These are phyloP conservation scores for Psococerastis gibbosa DNA, from an alignment of 2,888 invertebrate species.

Conservation along the genomic window DNA sequence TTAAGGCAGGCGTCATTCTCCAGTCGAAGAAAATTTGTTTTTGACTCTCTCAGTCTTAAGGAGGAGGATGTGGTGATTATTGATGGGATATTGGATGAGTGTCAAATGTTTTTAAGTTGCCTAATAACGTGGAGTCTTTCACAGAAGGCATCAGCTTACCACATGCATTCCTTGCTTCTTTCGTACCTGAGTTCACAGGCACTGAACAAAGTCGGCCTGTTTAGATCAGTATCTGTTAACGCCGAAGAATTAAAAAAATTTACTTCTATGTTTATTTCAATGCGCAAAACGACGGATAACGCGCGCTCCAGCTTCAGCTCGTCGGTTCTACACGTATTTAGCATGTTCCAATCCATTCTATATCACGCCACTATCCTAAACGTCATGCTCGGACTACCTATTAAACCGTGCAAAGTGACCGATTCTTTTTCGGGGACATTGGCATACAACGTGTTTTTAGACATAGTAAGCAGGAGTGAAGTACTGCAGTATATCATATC, in stretches of 20 bases:
- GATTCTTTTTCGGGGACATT: constrained; percentile 6
- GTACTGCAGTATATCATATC: too few relatives aligned
- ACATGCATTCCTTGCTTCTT: neutral
- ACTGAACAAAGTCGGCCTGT: neutral
- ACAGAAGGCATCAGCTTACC: neutral
- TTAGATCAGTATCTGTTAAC: neutral
- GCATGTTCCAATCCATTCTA: neutral
- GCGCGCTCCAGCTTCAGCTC: neutral
- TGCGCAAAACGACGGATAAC: constrained; percentile 1
- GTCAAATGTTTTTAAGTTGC: neutral
- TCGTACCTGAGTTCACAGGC: neutral
- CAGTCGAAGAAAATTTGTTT: neutral
- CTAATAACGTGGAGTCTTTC: neutral
- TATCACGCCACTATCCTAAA: constrained; percentile 1
- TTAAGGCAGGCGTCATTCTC: neutral
- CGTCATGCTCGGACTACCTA: neutral
- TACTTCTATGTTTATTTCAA: neutral
- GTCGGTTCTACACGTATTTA: neutral
- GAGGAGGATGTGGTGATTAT: neutral
- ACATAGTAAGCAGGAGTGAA: too few relatives aligned
- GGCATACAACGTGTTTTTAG: neutral
- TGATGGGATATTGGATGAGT: neutral
- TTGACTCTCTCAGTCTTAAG: neutral
- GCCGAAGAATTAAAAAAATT: neutral
- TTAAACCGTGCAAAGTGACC: neutral